A percentile compares a stretch with the other conserved stretches of the same genome.
phyloP scores from a whole-genome alignment of 2,113 vertebrate species.

The Chloroceryle aenea region DNA sequence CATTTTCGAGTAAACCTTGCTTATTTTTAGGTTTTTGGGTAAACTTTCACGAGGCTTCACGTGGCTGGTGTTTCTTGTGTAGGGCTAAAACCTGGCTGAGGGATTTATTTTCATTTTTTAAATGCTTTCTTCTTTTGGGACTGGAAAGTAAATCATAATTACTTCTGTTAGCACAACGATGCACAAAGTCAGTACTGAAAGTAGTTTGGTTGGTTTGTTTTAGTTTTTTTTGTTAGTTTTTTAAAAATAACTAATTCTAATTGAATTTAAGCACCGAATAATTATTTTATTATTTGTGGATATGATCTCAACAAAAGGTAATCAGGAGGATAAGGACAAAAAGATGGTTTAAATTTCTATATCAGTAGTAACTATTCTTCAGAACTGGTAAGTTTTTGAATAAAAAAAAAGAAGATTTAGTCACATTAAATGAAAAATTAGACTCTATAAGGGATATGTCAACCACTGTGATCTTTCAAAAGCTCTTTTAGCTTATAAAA shows the following conservation, averaged over 20 bases:
- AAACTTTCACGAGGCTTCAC: background rate
- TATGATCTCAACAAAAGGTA: background rate
- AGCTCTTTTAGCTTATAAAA: background rate
- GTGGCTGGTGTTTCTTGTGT: background rate
- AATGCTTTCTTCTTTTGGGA: background rate
- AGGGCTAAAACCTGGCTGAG: background rate
- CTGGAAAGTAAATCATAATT: background rate
- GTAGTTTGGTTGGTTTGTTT: background rate
- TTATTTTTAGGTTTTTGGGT: constrained; percentile 45
- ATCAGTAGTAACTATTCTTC: background rate
- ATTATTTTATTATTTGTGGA: background rate
- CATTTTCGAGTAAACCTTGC: constrained; percentile 42
- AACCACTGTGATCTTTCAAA: background rate
- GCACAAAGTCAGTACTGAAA: background rate
- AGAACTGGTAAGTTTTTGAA: background rate
- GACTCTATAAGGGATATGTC: background rate
- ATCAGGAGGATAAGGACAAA: background rate
- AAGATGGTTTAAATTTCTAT: background rate
- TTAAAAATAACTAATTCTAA: background rate
- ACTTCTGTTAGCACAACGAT: background rate
- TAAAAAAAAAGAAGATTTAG: background rate
- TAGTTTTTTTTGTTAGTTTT: background rate
- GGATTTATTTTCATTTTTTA: background rate
- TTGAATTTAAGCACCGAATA: background rate
- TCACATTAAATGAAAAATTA: background rate